These are phyloP conservation scores for Theonella swinhoei DNA, from an alignment of 37 sponge, comb jelly and placozoan species.

Conservation along the genomic window DNA sequence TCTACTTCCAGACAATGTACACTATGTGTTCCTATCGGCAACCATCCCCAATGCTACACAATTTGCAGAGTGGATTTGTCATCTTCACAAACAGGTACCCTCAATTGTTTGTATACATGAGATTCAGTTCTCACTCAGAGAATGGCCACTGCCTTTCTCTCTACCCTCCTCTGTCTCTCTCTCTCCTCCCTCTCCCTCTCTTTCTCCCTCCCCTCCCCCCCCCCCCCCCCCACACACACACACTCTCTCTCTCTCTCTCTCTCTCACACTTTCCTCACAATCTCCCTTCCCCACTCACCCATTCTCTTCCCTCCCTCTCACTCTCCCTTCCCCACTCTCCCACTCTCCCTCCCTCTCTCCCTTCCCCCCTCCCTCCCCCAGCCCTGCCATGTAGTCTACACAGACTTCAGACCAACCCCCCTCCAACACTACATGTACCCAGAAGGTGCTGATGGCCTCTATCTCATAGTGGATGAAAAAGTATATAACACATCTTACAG, in stretches of 20 bases:
- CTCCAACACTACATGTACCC: constrained; percentile 99
- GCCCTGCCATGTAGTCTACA: constrained; percentile 99
- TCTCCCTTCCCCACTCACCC: too few relatives aligned
- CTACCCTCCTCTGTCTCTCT: background rate
- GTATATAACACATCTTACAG: too few relatives aligned
- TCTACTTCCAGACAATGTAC: constrained; percentile 95
- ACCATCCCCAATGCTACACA: constrained; percentile 98
- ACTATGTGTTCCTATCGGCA: constrained; percentile 98
- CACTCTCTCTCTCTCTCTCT: background rate
- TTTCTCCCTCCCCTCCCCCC: constrained; percentile 24
- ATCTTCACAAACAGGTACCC: constrained; percentile 87
- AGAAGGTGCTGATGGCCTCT: constrained; percentile 93
- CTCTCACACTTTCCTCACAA: background rate
- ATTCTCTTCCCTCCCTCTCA: constrained; percentile 10
- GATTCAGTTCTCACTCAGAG: too few relatives aligned
- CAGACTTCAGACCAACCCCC: constrained; percentile 94
- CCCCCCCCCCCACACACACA: too few relatives aligned
- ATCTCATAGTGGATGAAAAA: constrained; percentile 96
- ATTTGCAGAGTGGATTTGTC: constrained; percentile 98
- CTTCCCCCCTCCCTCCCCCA: constrained; percentile 14
- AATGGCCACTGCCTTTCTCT: too few relatives aligned
- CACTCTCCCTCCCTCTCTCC: constrained; percentile 44
- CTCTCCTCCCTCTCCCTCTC: background rate
- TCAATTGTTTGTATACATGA: background rate
- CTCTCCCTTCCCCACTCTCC: constrained; percentile 13